phyloP scores from a whole-genome alignment of 2,888 invertebrate species.

The Amphimallon solstitiale region DNA sequence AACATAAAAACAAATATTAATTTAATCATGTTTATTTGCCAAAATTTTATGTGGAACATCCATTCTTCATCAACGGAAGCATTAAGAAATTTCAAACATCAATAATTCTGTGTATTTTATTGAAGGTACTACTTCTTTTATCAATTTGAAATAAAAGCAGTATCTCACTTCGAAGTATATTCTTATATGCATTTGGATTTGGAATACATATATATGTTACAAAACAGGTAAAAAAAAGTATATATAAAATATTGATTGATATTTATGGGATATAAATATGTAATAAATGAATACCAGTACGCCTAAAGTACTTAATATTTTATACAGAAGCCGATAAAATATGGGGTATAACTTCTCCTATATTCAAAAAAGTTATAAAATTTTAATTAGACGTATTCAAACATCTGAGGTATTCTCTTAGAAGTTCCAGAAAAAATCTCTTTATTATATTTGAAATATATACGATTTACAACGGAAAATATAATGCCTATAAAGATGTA shows the following conservation, averaged over 20 bases:
- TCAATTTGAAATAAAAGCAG: too few relatives aligned
- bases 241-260: slow-evolving; percentile 13
- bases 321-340: background rate
- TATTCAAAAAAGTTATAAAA: slow-evolving; percentile 16
- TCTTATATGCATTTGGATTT: too few relatives aligned
- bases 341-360: background rate
- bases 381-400: background rate
- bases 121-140: too few relatives aligned
- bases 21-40: too few relatives aligned
- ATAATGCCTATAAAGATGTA: background rate
- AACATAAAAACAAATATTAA: too few relatives aligned
- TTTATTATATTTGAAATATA: background rate
- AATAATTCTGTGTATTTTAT: too few relatives aligned
- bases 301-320: slow-evolving; percentile 8
- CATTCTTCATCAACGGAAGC: too few relatives aligned
- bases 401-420: background rate
- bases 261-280: slow-evolving; percentile 17
- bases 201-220: too few relatives aligned
- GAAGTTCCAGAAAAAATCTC: background rate
- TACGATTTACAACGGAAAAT: background rate
- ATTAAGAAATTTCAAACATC: too few relatives aligned
- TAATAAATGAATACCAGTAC: slow-evolving; percentile 4
- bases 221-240: too few relatives aligned
- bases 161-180: too few relatives aligned
- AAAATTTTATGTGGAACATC: too few relatives aligned